Base-by-base conservation (phyloP, 2,113 vertebrate species). In the Cochlearius cochlearius region DNA sequence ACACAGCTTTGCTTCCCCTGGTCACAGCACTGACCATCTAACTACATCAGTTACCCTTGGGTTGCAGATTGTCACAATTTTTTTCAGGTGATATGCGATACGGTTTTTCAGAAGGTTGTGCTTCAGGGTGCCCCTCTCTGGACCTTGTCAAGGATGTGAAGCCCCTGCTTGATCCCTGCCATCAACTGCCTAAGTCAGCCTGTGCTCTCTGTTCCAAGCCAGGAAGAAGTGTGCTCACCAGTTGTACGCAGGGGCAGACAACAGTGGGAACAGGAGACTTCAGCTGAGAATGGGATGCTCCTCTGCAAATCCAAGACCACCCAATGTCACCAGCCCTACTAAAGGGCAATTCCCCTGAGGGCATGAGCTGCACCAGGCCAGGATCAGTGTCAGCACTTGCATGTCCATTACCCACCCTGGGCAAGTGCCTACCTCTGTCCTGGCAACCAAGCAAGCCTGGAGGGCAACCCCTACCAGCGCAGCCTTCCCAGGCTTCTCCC, bases 391-490 rank as follows among this genome's bases (percentile, higher is more conserved):
- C 26, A 12, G 50, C 43, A 63, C 14, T 29, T 5, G 4, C 12
- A 32, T 30, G 32, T 18, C 58, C 19, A 4, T 50, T 39, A 34
- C 4, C 47, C 34, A 27, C 41, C 29, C 41, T 23, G 36, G 15
- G 39, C 2, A 1, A 19, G 36, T 13, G 15, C 45, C 27, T 23
- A 45, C 22, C 45, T 53, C 11, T 39, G 50, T 64, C 67, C 29
- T 25, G 38, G 59, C 38, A 32, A 12, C 30, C 27, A 29, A 12
- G 36, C 32, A 5, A 49, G 55, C 27, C 47, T 36, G 27, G 12
- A 9, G 58, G 39, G 41, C 39, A 62, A 8, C 8, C 22, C 7
- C 16, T 43, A 2, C 12, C 2, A 30, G 16, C 1, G 1, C 47
- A 26, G 41, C 26, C 30, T n/a, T 49, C 47, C 3, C 1, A 49